phyloP scores from a whole-genome alignment of 2,888 invertebrate genomes.

The Oegoconia quadripuncta region DNA sequence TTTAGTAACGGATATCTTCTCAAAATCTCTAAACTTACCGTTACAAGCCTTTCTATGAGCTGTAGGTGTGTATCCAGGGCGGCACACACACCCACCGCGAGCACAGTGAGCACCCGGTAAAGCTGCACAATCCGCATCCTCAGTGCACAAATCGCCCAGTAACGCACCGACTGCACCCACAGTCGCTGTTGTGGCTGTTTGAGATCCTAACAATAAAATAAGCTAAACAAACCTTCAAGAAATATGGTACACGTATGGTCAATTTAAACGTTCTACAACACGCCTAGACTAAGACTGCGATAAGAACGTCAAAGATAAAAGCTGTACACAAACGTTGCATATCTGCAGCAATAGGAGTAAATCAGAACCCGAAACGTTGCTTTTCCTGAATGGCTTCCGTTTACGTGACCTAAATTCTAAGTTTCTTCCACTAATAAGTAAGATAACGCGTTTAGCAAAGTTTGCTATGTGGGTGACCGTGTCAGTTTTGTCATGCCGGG shows the following conservation, averaged over 20 bases:
- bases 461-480: slow-evolving; percentile 23
- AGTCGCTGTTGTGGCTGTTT: slow-evolving; percentile 70
- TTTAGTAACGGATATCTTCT: neutral
- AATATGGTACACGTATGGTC: no score
- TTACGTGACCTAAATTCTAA: slow-evolving; percentile 19
- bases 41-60: slow-evolving; percentile 67
- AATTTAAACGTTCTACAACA: no score
- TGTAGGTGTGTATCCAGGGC: slow-evolving; percentile 74
- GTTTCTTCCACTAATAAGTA: slow-evolving; percentile 28
- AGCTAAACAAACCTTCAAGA: no score
- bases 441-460: slow-evolving; percentile 33
- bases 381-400: slow-evolving; percentile 16
- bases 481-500: slow-evolving; percentile 27
- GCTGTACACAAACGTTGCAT: neutral
- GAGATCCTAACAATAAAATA: slow-evolving; percentile 36
- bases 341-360: slow-evolving; percentile 9
- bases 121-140: slow-evolving; percentile 79
- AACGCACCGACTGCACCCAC: slow-evolving; percentile 79
- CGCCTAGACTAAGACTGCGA: no score
- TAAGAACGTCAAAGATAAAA: slow-evolving; percentile 1
- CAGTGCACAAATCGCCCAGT: slow-evolving; percentile 88
- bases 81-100: slow-evolving; percentile 86
- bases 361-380: slow-evolving; percentile 15
- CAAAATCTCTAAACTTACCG: slow-evolving; percentile 44
- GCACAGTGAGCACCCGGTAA: slow-evolving; percentile 85